A percentile compares a stretch with the other conserved stretches of the same genome.
These are phyloP conservation scores for Hapalemur alaotrensis DNA, from an alignment of 2,797 vertebrate genomes.

Conservation along the genomic window DNA sequence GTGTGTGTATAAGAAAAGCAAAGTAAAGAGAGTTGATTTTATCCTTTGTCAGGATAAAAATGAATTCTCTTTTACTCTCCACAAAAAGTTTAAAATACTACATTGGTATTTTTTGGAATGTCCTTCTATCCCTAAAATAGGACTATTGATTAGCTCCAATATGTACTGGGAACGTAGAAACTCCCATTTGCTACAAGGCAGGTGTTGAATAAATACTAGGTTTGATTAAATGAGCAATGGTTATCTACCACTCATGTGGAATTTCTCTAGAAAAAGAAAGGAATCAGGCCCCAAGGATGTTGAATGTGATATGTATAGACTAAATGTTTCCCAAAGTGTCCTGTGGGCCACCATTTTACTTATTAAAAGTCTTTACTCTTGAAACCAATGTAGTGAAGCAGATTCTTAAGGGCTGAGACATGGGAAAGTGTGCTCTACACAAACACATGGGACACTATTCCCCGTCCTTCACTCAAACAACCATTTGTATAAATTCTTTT, in stretches of 20 bases:
- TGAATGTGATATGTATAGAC: neutral
- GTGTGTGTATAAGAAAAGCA: neutral
- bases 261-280: neutral
- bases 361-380: neutral
- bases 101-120: neutral
- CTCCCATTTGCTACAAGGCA: neutral
- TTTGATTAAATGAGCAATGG: conserved; percentile 10
- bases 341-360: neutral
- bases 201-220: neutral
- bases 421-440: neutral
- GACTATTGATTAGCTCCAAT: neutral
- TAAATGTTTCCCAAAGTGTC: neutral
- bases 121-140: neutral
- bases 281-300: neutral
- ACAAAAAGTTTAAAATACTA: neutral
- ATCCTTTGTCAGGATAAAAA: neutral
- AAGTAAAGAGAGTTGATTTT: neutral
- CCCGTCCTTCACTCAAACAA: neutral
- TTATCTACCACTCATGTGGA: neutral
- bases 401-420: neutral
- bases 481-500: neutral
- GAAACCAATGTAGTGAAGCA: neutral
- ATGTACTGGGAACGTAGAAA: neutral
- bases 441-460: neutral
- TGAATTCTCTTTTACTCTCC: neutral